phyloP scores from a whole-genome alignment of 2,113 vertebrate species.

The Callorhinus ursinus region DNA sequence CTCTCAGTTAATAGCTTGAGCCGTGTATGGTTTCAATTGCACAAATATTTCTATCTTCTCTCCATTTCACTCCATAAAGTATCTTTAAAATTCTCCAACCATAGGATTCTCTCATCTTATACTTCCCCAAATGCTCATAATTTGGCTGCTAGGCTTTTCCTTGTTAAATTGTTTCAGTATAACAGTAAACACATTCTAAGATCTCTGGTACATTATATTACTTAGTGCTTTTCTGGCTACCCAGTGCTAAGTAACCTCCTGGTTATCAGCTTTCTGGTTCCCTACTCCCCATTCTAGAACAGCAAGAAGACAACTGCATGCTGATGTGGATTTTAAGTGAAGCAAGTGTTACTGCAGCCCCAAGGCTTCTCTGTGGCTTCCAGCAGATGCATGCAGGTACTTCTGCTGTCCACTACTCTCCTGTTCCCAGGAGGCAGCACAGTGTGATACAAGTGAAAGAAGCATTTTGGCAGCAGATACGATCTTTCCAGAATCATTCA shows the following conservation, averaged over 20 bases:
- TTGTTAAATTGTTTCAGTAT: conserved; percentile 11
- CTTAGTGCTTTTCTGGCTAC: not conserved
- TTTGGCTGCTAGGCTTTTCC: conserved; percentile 10
- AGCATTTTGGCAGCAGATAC: not conserved
- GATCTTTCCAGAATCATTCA: not conserved
- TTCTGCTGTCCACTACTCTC: not conserved
- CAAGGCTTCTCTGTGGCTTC: not conserved
- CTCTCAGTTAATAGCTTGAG: not conserved
- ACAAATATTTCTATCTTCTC: conserved; percentile 56
- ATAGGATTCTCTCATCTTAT: not conserved
- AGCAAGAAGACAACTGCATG: not conserved
- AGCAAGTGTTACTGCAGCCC: not conserved
- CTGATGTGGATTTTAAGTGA: not conserved
- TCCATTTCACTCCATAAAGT: not conserved
- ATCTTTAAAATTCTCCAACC: conserved; percentile 1
- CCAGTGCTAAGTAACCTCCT: not conserved
- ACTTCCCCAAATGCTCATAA: not conserved
- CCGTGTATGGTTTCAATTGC: conserved; percentile 25
- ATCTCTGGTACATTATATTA: not conserved
- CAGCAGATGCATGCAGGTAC: not conserved
- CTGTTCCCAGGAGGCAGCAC: not conserved
- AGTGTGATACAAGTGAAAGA: not conserved
- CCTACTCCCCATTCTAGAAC: not conserved
- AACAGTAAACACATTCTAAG: not conserved
- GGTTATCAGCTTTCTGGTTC: not conserved